These are phyloP conservation scores for Drosophila orosa DNA, from an alignment of 1,140 invertebrate species.

Conservation along the genomic window DNA sequence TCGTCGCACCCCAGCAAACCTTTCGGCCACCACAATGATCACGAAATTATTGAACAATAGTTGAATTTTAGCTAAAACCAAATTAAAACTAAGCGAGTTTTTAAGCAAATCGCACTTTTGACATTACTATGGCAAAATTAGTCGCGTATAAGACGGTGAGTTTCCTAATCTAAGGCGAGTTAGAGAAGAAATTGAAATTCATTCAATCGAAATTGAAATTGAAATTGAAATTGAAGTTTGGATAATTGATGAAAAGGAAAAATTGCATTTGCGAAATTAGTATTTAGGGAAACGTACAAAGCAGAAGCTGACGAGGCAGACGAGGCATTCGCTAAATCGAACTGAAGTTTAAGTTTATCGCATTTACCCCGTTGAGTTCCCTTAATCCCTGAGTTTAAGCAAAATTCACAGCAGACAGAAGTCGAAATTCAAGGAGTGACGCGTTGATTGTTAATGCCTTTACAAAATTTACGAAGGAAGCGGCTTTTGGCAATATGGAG, in stretches of 20 bases:
- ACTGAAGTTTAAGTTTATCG: slow-evolving; percentile 48
- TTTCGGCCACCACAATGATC: slow-evolving; percentile 69
- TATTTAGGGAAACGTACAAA: slow-evolving; percentile 61
- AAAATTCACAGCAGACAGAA: slow-evolving; percentile 47
- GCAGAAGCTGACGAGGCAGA: slow-evolving; percentile 20
- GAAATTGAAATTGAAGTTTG: slow-evolving; percentile 43
- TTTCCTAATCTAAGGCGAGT: slow-evolving; percentile 75
- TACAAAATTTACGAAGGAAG: slow-evolving; percentile 72
- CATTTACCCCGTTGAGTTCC: slow-evolving; percentile 37
- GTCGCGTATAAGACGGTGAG: slow-evolving; percentile 75
- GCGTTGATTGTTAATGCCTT: slow-evolving; percentile 83
- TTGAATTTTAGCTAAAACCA: slow-evolving; percentile 80
- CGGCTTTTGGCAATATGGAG: slow-evolving; percentile 65
- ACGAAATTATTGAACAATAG: slow-evolving; percentile 80
- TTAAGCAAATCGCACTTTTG: slow-evolving; percentile 64
- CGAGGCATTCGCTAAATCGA: slow-evolving; percentile 48
- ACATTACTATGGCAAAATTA: slow-evolving; percentile 76
- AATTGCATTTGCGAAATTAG: slow-evolving; percentile 49
- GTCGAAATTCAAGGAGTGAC: slow-evolving; percentile 69
- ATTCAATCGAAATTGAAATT: slow-evolving; percentile 47
- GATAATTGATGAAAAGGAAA: slow-evolving; percentile 27
- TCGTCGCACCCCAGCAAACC: slow-evolving; percentile 60
- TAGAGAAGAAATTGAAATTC: slow-evolving; percentile 20
- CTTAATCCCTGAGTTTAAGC: slow-evolving; percentile 35
- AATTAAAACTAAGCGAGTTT: slow-evolving; percentile 66